These are phyloP conservation scores for Sebastes hopkinsi DNA, from an alignment of 2,797 vertebrate genomes.

Conservation along the genomic window DNA sequence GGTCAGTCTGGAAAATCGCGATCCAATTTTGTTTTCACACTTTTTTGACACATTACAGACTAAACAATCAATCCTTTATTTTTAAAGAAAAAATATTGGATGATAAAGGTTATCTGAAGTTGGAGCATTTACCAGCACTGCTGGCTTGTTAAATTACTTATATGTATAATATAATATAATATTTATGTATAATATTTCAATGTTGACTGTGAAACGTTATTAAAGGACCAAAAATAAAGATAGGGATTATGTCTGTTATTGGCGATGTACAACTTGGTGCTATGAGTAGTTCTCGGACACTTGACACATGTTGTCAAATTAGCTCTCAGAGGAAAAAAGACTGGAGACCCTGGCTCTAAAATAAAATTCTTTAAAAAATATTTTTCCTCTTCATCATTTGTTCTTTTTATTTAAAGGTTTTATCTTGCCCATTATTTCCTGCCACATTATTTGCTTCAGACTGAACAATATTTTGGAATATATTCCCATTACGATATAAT, in stretches of 20 bases:
- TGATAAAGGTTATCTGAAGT: neutral
- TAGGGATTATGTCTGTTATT: no score
- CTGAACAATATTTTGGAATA: neutral
- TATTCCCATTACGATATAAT: neutral
- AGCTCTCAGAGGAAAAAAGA: neutral
- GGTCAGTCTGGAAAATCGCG: neutral
- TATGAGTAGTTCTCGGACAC: no score
- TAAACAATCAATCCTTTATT: neutral
- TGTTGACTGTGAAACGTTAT: neutral
- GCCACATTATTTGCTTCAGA: neutral
- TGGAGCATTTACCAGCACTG: neutral
- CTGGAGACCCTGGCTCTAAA: neutral
- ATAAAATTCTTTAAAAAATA: neutral
- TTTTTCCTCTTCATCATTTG: neutral
- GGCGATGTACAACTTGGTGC: no score
- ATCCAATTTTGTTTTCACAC: neutral
- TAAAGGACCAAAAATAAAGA: no score
- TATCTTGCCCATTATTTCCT: neutral
- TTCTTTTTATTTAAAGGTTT: neutral
- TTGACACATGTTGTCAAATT: no score
- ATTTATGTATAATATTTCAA: neutral
- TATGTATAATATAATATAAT: no score
- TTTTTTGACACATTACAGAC: neutral
- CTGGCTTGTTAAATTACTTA: no score
- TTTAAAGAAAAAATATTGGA: neutral